Conservation (phyloP, 2,797 vertebrate species). For the Tachyglossus aculeatus region DNA sequence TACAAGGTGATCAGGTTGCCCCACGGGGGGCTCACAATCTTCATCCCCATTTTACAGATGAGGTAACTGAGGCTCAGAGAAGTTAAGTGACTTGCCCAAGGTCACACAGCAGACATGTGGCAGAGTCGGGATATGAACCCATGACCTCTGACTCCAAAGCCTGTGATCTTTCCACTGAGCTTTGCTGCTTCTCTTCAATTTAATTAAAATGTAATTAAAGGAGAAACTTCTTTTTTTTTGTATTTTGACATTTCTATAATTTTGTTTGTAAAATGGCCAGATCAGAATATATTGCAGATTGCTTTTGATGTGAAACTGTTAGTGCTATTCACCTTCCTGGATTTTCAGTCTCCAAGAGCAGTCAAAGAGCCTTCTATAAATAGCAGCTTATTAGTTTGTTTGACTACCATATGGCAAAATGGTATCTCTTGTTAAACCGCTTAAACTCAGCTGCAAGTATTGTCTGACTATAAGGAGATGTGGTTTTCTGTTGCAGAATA, state of each 20-base stretch:
- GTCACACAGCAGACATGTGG: too few species aligned
- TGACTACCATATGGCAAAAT: constrained; percentile 2
- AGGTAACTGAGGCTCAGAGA: too few species aligned
- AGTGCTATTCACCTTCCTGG: neutral
- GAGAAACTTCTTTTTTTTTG: neutral
- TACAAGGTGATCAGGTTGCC: too few species aligned
- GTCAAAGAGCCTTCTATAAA: constrained; percentile 3
- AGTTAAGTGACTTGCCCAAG: too few species aligned
- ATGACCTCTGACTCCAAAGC: too few species aligned
- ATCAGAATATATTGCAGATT: neutral
- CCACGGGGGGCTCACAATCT: too few species aligned
- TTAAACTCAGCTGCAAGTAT: neutral
- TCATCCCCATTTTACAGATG: too few species aligned
- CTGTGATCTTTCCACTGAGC: too few species aligned
- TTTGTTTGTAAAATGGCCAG: neutral
- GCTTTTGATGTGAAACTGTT: neutral
- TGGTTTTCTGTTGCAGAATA: neutral
- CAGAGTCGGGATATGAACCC: too few species aligned
- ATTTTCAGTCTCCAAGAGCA: neutral
- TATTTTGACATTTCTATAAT: neutral
- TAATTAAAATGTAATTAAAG: neutral
- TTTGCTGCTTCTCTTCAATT: neutral
- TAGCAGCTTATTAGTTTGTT: constrained; percentile 11
- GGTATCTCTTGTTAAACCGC: constrained; percentile 27
- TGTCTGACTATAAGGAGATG: neutral